Percentiles rank a stretch among this genome's conserved stretches.
These are phyloP conservation scores for Calcarius lapponicus DNA, from an alignment of 2,797 vertebrate genomes.

Conservation along the genomic window DNA sequence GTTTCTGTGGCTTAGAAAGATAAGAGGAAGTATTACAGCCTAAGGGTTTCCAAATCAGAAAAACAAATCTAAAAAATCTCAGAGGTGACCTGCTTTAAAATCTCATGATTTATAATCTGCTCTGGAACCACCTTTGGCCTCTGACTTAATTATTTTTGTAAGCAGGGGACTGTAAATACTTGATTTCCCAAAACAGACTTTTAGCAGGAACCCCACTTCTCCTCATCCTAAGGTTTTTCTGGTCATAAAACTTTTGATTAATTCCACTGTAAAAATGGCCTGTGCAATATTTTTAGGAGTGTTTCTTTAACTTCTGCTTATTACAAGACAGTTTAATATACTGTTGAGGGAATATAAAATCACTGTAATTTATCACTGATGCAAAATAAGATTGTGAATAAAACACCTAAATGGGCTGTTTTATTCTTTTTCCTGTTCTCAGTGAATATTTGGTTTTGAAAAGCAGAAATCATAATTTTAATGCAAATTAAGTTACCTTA, in stretches of 20 bases:
- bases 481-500: slow-evolving; percentile 44
- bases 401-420: background rate
- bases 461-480: slow-evolving; percentile 28
- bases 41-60: background rate
- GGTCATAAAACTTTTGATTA: background rate
- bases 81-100: background rate
- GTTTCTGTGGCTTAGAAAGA: background rate
- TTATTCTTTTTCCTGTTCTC: background rate
- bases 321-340: background rate
- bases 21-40: background rate
- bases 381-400: background rate
- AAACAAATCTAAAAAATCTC: background rate
- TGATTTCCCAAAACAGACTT: background rate
- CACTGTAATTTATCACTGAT: background rate
- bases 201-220: background rate
- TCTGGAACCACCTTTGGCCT: background rate
- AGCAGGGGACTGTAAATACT: background rate
- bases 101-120: background rate
- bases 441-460: background rate
- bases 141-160: background rate
- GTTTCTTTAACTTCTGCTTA: background rate
- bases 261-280: background rate
- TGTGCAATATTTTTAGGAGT: background rate
- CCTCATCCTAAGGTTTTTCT: background rate
- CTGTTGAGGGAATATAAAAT: background rate